These are phyloP conservation scores for Erebia palarica DNA, from an alignment of 2,888 invertebrate species.

Conservation along the genomic window DNA sequence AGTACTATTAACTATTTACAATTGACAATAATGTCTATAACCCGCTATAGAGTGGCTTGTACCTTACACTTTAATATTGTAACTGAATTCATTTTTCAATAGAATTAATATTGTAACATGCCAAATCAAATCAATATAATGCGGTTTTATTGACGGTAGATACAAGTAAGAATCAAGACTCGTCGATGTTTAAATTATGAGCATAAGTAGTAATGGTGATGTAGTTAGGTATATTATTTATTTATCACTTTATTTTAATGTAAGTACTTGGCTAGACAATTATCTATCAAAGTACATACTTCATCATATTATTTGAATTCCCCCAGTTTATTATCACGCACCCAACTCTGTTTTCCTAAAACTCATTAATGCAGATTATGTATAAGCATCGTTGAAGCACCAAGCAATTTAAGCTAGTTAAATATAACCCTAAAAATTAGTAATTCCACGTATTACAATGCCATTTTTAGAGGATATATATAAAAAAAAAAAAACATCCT, in stretches of 20 bases:
- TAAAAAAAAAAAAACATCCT: constrained; percentile 1
- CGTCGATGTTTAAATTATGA: not conserved
- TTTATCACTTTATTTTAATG: no score
- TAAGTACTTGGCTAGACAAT: no score
- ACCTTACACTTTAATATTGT: no score
- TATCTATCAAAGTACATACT: not conserved
- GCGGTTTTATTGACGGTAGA: no score
- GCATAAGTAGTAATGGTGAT: not conserved
- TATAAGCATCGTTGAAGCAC: constrained; percentile 19
- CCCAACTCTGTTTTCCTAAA: constrained; percentile 12
- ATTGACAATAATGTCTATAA: no score
- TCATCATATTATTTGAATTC: constrained; percentile 16
- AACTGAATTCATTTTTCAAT: no score
- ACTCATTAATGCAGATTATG: constrained; percentile 29
- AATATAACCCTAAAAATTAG: constrained; percentile 29
- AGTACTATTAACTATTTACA: no score
- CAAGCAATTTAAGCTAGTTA: constrained; percentile 12
- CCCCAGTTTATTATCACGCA: constrained; percentile 9
- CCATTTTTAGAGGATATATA: constrained; percentile 5
- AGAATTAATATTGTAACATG: no score
- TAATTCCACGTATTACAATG: constrained; percentile 2
- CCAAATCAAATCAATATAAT: no score
- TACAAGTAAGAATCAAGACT: no score
- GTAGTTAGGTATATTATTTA: not conserved
- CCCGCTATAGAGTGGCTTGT: no score